Evolutionary conservation across 2,113 vertebrate species (phyloP).

Genomic region (Nycticorax nycticorax): DNA sequence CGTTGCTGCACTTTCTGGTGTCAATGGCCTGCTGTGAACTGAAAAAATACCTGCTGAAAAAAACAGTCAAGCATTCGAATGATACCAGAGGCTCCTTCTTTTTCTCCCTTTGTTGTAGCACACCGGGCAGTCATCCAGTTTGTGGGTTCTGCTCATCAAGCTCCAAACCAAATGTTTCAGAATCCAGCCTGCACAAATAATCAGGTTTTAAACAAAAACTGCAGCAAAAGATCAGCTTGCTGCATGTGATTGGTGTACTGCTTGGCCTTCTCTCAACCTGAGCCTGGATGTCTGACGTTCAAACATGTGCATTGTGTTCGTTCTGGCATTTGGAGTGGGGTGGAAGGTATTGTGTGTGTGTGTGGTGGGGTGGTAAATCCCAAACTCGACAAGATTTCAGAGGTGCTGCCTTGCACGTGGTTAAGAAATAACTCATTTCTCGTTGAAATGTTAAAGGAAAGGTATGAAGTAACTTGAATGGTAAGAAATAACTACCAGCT

Average conservation of each 20-base stretch:
- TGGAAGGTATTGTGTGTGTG: not conserved
- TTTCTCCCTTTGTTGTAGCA: not conserved
- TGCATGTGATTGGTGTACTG: not conserved
- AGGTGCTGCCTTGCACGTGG: not conserved
- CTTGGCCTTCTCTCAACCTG: not conserved
- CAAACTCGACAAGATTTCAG: not conserved
- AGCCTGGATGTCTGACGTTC: not conserved
- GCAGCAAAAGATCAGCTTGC: not conserved
- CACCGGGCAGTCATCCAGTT: not conserved
- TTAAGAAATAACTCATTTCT: not conserved
- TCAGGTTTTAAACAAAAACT: not conserved
- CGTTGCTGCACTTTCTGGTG: slow-evolving; percentile 1
- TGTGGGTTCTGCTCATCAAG: not conserved
- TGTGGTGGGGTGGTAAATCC: not conserved
- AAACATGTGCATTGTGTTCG: rapidly evolving
- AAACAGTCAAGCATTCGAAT: not conserved
- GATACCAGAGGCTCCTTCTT: slow-evolving; percentile 5
- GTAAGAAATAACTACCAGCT: not conserved
- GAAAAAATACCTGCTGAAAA: slow-evolving; percentile 33
- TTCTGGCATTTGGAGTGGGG: not conserved
- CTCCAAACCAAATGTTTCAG: not conserved
- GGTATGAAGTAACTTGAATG: not conserved
- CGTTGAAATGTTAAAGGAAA: not conserved
- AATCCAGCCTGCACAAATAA: not conserved
- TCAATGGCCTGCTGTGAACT: slow-evolving; percentile 8